phyloP scores from a whole-genome alignment of 2,888 invertebrate species.

The Aporophyla lueneburgensis region DNA sequence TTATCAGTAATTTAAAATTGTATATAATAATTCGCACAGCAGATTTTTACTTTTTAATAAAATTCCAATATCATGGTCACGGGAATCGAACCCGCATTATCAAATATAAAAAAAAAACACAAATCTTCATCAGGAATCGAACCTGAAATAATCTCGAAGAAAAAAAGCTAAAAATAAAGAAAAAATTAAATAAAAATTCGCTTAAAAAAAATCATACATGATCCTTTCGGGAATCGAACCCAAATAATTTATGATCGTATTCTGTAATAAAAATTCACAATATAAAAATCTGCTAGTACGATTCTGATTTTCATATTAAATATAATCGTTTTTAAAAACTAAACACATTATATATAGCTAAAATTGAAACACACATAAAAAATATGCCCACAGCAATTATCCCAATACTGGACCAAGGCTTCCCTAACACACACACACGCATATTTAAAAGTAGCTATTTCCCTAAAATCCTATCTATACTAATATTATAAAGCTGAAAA shows the following conservation, averaged over 20 bases:
- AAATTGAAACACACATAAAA: conserved; percentile 7
- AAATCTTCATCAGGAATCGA: conserved; percentile 42
- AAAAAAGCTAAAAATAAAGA: neutral
- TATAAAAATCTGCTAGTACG: conserved; percentile 22
- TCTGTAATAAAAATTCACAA: neutral
- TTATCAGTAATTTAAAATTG: conserved; percentile 34
- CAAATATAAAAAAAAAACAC: neutral
- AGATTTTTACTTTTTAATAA: conserved; percentile 3
- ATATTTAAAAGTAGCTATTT: neutral
- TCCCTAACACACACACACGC: neutral
- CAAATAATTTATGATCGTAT: neutral
- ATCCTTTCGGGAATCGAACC: conserved; percentile 52
- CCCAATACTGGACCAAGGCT: neutral
- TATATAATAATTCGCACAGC: conserved; percentile 45
- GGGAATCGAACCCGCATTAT: conserved; percentile 53
- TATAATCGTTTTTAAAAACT: neutral
- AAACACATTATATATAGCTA: neutral
- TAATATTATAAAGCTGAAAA: neutral
- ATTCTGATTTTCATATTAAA: neutral
- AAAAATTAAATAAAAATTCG: conserved; percentile 4
- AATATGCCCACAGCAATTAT: neutral
- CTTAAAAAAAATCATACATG: neutral
- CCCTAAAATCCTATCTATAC: neutral
- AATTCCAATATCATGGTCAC: neutral
- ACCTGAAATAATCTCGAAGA: conserved; percentile 29